Conservation (phyloP, 2,797 vertebrate species). For the Poecilia wingei region DNA sequence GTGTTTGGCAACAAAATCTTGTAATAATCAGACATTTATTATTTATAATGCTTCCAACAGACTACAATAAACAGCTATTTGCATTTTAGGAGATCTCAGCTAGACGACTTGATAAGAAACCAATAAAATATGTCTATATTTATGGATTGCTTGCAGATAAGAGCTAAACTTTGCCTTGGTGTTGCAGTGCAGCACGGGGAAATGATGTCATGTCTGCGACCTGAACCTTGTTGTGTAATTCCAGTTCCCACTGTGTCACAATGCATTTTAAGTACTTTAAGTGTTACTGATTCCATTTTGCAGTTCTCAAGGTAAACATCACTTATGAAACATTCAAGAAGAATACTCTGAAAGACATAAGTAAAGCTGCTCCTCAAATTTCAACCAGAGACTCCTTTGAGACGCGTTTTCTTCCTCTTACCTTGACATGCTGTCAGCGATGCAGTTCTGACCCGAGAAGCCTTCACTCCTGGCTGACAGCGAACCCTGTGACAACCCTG, state of each 20-base stretch:
- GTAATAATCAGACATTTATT: conserved; percentile 72
- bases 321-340: conserved; percentile 30
- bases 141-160: conserved; percentile 65
- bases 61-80: conserved; percentile 69
- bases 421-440: conserved; percentile 91
- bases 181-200: conserved; percentile 56
- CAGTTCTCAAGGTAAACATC: conserved; percentile 1
- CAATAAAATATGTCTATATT: conserved; percentile 61
- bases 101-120: conserved; percentile 58
- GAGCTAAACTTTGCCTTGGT: conserved; percentile 74
- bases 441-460: conserved; percentile 93
- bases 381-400: neutral
- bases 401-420: conserved; percentile 61
- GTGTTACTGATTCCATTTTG: neutral
- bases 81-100: conserved; percentile 63
- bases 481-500: conserved; percentile 82
- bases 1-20: conserved; percentile 68
- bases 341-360: conserved; percentile 24
- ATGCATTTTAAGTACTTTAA: neutral
- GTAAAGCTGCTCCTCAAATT: neutral
- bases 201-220: conserved; percentile 68
- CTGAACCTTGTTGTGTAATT: conserved; percentile 67
- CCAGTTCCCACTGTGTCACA: conserved; percentile 22
- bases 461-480: conserved; percentile 90
- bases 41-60: conserved; percentile 65